These are phyloP conservation scores for Acanthochromis polyacanthus DNA, from an alignment of 2,113 vertebrate genomes.

Conservation along the genomic window DNA sequence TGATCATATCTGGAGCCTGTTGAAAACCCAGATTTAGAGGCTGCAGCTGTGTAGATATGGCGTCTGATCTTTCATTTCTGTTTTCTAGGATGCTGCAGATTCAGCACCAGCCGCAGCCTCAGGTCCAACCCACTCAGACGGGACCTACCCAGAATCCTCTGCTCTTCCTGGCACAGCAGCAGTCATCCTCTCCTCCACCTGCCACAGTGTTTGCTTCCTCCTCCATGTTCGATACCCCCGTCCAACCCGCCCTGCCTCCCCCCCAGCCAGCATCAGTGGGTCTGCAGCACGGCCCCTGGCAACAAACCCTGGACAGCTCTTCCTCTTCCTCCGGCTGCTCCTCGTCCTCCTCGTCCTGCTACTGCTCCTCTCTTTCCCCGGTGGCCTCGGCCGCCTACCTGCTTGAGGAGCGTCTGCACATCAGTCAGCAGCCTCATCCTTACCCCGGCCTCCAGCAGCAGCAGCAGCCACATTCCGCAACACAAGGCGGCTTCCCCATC, in stretches of 20 bases:
- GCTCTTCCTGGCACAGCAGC: conserved; percentile 75
- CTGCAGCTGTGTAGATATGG: background rate
- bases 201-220: conserved; percentile 72
- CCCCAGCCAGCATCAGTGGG: conserved; percentile 78
- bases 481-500: conserved; percentile 65
- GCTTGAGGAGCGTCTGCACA: conserved; percentile 90
- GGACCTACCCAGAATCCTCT: conserved; percentile 81
- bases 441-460: conserved; percentile 70
- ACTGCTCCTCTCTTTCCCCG: conserved; percentile 85
- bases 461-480: conserved; percentile 65
- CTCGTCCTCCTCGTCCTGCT: conserved; percentile 77
- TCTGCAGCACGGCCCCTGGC: conserved; percentile 77
- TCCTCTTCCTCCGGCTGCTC: conserved; percentile 50
- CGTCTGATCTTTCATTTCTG: conserved; percentile 27
- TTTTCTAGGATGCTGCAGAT: conserved; percentile 93
- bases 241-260: conserved; percentile 76
- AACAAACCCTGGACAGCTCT: conserved; percentile 62
- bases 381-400: conserved; percentile 91
- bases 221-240: conserved; percentile 72
- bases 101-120: conserved; percentile 87
- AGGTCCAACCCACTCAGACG: conserved; percentile 68
- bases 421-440: conserved; percentile 82
- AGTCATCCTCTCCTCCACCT: conserved; percentile 73
- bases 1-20: no score
- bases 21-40: no score